Base-by-base conservation (phyloP, 1,140 invertebrate genomes). In the Thaumetopoea pityocampa region DNA sequence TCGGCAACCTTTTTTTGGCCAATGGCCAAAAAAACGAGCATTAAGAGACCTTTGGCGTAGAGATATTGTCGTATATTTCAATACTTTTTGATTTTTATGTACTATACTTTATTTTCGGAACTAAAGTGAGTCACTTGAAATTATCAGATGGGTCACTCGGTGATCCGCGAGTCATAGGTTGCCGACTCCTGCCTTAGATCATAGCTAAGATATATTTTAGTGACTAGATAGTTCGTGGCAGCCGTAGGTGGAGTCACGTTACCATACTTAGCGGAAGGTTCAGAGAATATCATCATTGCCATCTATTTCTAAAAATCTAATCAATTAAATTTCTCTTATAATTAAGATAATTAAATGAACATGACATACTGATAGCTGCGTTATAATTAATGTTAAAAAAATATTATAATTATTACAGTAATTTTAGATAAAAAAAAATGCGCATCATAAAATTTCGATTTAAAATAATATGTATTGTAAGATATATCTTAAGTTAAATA, bases 171-270 rank as follows among this genome's bases (percentile, higher is more conserved):
- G n/a, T n/a, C n/a, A n/a, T n/a, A n/a, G n/a, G n/a, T n/a, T n/a
- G n/a, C n/a, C n/a, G n/a, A n/a, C n/a, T n/a, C n/a, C n/a, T n/a
- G n/a, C n/a, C n/a, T n/a, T n/a, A n/a, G n/a, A n/a, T n/a, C n/a
- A n/a, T n/a, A n/a, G n/a, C n/a, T n/a, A n/a, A n/a, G n/a, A n/a
- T n/a, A n/a, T 50, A 46, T 42, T 53, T 50, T 57, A 68, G 62
- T 51, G 54, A 43, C 48, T 68, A 68, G 50, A 55, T 41, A 58
- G 49, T 51, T 65, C 65, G 60, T 70, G 66, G 63, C 73, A 72
- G 78, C 73, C 73, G 68, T 80, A 61, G 78, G 78, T 82, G 78
- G 76, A 71, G 67, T 77, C 69, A 70, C 63, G 76, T 80, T 80
- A 80, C 76, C 76, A 70, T 67, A 69, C 56, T 51, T 54, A 49